Conservation (phyloP, 2,888 invertebrate species). For the Stenolophus ochropezus region DNA sequence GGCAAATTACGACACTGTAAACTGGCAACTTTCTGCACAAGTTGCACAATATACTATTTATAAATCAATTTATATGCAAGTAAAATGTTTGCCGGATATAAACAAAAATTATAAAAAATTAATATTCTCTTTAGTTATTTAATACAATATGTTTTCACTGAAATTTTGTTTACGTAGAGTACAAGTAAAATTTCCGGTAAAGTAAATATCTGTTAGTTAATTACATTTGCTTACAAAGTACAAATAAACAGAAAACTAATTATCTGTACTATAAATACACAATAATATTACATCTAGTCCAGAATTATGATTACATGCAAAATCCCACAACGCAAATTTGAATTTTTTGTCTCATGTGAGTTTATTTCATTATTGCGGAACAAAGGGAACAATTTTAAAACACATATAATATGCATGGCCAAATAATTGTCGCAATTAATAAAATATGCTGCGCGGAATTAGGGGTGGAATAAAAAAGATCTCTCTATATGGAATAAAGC, state of each 20-base stretch:
- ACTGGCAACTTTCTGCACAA: too few relatives aligned
- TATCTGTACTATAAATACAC: neutral
- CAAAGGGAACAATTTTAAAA: neutral
- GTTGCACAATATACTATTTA: too few relatives aligned
- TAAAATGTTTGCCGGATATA: too few relatives aligned
- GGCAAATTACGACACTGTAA: too few relatives aligned
- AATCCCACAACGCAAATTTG: neutral
- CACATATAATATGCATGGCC: neutral
- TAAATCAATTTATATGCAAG: too few relatives aligned
- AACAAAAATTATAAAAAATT: too few relatives aligned
- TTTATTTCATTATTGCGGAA: neutral
- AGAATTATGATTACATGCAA: neutral
- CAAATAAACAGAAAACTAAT: constrained; percentile 8
- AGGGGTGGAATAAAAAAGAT: neutral
- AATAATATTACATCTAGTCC: neutral
- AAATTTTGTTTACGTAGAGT: neutral
- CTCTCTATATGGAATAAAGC: neutral
- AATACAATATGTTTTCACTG: neutral
- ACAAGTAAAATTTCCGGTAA: neutral
- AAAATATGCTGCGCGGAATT: neutral
- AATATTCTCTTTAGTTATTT: neutral
- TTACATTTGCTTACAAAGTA: neutral
- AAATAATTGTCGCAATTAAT: neutral
- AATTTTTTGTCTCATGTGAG: neutral
- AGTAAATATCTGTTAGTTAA: neutral